A percentile compares a stretch with the other conserved stretches of the same genome.
These are phyloP conservation scores for Stenodema calcarata DNA, from an alignment of 2,888 invertebrate species.

Conservation along the genomic window DNA sequence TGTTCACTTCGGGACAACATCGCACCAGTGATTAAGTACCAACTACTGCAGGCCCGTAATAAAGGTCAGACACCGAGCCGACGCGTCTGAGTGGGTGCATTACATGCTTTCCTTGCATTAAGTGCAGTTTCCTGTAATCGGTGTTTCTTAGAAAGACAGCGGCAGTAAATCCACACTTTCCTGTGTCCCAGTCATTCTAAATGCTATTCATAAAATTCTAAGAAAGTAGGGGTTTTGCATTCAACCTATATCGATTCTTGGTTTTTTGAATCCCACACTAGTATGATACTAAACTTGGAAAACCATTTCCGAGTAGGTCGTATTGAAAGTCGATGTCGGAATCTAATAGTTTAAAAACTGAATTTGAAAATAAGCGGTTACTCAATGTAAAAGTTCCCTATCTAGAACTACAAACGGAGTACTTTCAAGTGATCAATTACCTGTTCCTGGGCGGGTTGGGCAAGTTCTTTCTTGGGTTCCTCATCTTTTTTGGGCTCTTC, in stretches of 20 bases:
- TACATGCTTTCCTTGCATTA: background rate
- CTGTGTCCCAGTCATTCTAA: background rate
- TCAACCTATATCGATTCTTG: too few relatives aligned
- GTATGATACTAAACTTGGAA: too few relatives aligned
- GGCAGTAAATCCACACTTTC: background rate
- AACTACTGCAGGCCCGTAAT: background rate
- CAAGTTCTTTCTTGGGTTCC: background rate
- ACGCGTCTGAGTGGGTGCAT: background rate
- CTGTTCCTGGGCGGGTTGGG: background rate
- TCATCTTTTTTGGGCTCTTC: constrained; percentile 23
- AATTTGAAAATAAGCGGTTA: too few relatives aligned
- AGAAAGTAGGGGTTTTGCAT: too few relatives aligned
- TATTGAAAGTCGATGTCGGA: too few relatives aligned
- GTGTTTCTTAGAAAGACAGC: background rate
- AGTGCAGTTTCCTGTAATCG: background rate
- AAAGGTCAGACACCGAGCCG: background rate
- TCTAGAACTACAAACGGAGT: too few relatives aligned
- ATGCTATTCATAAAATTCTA: too few relatives aligned
- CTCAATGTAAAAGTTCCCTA: too few relatives aligned
- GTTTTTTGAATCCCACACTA: too few relatives aligned
- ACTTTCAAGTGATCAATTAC: background rate
- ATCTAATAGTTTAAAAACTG: too few relatives aligned
- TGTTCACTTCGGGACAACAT: background rate
- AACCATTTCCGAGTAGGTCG: too few relatives aligned
- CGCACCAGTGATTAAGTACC: background rate